Percentiles rank a stretch among this genome's conserved stretches.
Conservation (phyloP, 2,888 invertebrate species). For the Lampropteryx suffumata region DNA sequence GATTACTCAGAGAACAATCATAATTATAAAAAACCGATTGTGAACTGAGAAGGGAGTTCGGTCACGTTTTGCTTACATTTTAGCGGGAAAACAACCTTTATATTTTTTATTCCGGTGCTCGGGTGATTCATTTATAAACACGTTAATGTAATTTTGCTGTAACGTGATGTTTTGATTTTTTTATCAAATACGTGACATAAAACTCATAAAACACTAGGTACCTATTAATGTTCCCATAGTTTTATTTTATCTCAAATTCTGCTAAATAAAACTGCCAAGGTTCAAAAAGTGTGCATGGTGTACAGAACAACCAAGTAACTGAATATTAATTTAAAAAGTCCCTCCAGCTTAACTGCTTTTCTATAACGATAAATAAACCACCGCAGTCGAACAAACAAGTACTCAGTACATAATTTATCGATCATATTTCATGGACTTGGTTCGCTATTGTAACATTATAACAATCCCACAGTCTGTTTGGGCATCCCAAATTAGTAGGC, state of each 20-base stretch:
- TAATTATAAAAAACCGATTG: constrained; percentile 40
- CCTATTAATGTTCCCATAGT: no score
- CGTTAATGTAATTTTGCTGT: constrained; percentile 12
- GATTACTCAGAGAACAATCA: constrained; percentile 46
- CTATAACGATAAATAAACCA: constrained; percentile 9
- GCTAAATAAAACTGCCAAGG: no score
- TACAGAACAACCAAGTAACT: neutral
- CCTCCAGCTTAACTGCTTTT: neutral
- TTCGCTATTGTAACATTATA: constrained; percentile 46
- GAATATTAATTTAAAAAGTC: neutral
- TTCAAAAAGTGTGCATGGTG: neutral
- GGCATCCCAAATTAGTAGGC: constrained; percentile 55
- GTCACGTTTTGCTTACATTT: constrained; percentile 35
- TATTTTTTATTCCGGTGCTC: constrained; percentile 27
- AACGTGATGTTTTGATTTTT: constrained; percentile 18
- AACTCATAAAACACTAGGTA: no score
- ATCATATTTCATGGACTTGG: constrained; percentile 40
- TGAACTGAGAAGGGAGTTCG: constrained; percentile 32
- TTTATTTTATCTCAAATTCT: no score
- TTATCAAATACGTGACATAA: constrained; percentile 10
- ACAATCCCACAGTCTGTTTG: constrained; percentile 46
- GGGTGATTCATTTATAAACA: constrained; percentile 30
- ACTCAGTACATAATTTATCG: constrained; percentile 34
- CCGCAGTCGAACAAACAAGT: constrained; percentile 14
- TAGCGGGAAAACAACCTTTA: constrained; percentile 32